phyloP scores from a whole-genome alignment of 1,140 invertebrate species.

The Tetranychus urticae region DNA sequence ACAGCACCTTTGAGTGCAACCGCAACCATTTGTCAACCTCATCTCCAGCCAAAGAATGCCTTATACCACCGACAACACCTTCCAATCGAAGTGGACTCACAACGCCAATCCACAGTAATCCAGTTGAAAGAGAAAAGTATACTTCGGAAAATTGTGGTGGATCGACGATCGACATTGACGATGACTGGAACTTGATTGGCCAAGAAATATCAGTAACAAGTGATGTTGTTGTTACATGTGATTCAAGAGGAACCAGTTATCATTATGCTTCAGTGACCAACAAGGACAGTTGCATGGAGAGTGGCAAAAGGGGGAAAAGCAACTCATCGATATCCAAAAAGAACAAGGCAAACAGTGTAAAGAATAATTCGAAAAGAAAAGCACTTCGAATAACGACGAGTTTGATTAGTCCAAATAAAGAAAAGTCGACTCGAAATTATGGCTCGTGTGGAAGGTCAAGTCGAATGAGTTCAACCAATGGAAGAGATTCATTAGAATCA shows the following conservation, averaged over 20 bases:
- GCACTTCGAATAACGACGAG: neutral
- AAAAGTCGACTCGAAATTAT: neutral
- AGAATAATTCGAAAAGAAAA: neutral
- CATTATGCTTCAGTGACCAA: neutral
- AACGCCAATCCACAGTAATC: no score
- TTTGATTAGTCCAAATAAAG: neutral
- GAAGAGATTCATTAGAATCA: conserved; percentile 20
- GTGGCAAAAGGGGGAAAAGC: neutral
- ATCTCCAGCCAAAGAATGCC: no score
- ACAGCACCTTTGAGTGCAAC: no score
- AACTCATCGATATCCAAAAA: neutral
- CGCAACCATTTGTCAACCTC: no score
- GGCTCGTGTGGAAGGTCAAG: neutral
- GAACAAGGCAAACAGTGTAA: neutral
- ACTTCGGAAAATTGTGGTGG: neutral
- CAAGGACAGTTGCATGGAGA: neutral
- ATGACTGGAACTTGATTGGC: neutral
- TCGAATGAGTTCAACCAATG: neutral
- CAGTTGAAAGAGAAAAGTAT: no score
- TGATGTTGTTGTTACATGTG: neutral
- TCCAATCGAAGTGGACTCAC: no score
- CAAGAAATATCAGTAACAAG: neutral
- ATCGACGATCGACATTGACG: neutral
- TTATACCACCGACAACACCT: no score
- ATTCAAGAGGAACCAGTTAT: neutral